Evolutionary conservation across 2,888 invertebrate species (phyloP), one percentile per base, ranked within the genome.

Genomic region (Proisotoma minuta): DNA sequence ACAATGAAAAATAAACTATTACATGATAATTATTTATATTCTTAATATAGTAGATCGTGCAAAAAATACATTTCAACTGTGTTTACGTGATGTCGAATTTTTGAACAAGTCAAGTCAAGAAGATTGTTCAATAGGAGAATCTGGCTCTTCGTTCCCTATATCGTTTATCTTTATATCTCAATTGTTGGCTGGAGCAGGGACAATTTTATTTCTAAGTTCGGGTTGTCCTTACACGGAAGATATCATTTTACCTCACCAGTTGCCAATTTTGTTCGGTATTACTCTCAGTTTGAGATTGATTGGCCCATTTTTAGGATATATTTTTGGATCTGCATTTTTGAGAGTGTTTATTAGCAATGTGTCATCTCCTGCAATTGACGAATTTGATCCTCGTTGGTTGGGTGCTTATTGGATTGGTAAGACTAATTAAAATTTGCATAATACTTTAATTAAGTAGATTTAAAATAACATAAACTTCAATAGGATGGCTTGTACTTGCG

Each of bases 211-310:
- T 75, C 85, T 83, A 74, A 82, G 84, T 0, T 77, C 86, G 48
- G 85, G 86, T 1, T 83, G 85, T 74, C 83, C 86, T 0, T 87
- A 86, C 75, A 76, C 86, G 70, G 87, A 87, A 75, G 87, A 87
- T 73, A 86, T 85, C 71, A 82, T 85, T 0, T 83, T 84, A 74
- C 84, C 85, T 74, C 83, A 82, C 18, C 83, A 84, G 69, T 83
- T 84, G 0, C 85, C 86, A 0, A 77, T 85, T 71, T 78, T 85
- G 71, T 76, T 86, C 63, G 82, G 83, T 83, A 70, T 75, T 2
- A 74, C 75, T 8, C 66, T 72, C 27, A 73, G 74, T 3, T 57
- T 76, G 20, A 71, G 77, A 23, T 71, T 77, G 59, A 53, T 76
- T 47, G 78, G 78, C 1, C 76, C 78, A 0, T 75, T 76, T 18